These are phyloP conservation scores for Cardiocondyla obscurior DNA, from an alignment of 1,140 invertebrate species.

Conservation along the genomic window DNA sequence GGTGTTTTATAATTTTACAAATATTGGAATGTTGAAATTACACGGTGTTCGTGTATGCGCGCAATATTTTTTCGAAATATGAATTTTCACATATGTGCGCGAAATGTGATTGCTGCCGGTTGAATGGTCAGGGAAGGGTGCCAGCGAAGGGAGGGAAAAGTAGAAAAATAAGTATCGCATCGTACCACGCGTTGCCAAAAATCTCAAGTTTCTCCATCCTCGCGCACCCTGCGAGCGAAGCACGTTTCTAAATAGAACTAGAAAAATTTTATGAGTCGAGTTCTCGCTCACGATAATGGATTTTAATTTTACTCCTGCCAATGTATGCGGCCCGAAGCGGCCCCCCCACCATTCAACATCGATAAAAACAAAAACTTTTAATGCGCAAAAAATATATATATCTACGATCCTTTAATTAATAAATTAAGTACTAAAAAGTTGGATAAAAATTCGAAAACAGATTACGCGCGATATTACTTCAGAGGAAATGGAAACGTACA, in stretches of 20 bases:
- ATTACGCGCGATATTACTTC: conserved; percentile 20
- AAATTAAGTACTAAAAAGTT: conserved; percentile 24
- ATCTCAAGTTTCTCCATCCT: conserved; percentile 63
- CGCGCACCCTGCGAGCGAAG: neutral
- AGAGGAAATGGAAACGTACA: conserved; percentile 28
- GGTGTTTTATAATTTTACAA: neutral
- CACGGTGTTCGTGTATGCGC: conserved; percentile 25
- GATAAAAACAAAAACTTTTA: neutral
- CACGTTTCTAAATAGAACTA: conserved; percentile 52
- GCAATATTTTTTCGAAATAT: conserved; percentile 46
- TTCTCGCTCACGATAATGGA: conserved; percentile 17
- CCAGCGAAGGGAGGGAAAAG: conserved; percentile 61
- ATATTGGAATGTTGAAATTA: neutral
- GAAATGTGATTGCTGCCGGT: conserved; percentile 50
- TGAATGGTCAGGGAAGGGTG: conserved; percentile 66
- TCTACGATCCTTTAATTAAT: conserved; percentile 28
- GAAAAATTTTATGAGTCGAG: conserved; percentile 11
- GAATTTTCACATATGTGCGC: conserved; percentile 27
- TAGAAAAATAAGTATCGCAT: conserved; percentile 61
- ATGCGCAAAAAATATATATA: neutral
- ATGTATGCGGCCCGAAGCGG: neutral
- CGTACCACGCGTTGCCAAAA: conserved; percentile 60
- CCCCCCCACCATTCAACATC: neutral
- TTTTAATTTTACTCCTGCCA: conserved; percentile 21
- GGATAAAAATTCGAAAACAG: conserved; percentile 17